Percentiles rank a stretch among this genome's conserved stretches.
These are phyloP conservation scores for Yoshiicerus persimilis DNA, from an alignment of 1,140 invertebrate species.

Conservation along the genomic window DNA sequence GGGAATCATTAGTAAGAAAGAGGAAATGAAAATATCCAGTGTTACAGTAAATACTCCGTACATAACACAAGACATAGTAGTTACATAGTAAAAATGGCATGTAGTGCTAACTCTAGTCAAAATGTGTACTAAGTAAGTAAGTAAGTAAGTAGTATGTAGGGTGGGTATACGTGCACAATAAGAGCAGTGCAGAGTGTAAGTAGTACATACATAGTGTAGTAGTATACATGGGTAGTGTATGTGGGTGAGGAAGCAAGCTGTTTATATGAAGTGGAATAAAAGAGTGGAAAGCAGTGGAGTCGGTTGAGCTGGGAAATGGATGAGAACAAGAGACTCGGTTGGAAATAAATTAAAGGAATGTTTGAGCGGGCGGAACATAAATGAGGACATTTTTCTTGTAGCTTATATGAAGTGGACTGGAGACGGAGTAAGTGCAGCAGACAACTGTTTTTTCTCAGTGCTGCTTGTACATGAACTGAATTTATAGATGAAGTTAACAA, in stretches of 20 bases:
- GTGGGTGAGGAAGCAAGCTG: background rate
- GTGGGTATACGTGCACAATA: no score
- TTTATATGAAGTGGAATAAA: background rate
- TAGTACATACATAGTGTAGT: no score
- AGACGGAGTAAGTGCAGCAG: conserved; percentile 15
- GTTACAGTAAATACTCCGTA: background rate
- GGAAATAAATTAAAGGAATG: conserved; percentile 40
- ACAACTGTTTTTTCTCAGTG: conserved; percentile 23
- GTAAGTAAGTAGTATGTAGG: background rate
- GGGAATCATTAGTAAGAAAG: background rate
- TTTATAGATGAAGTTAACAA: conserved; percentile 33
- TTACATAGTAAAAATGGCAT: background rate
- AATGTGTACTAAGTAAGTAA: background rate
- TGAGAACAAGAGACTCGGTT: conserved; percentile 19
- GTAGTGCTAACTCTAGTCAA: background rate
- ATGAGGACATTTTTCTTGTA: conserved; percentile 40
- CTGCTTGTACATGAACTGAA: conserved; percentile 12
- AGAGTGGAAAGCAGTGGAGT: background rate
- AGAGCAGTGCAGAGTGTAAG: no score
- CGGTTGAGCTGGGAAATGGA: background rate
- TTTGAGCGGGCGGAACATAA: conserved; percentile 35
- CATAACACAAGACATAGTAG: background rate
- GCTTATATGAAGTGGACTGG: conserved; percentile 35
- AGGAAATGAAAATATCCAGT: background rate
- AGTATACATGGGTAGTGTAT: background rate